Evolutionary conservation across 2,888 invertebrate species (phyloP).

Genomic region (Orchesella flavescens): DNA sequence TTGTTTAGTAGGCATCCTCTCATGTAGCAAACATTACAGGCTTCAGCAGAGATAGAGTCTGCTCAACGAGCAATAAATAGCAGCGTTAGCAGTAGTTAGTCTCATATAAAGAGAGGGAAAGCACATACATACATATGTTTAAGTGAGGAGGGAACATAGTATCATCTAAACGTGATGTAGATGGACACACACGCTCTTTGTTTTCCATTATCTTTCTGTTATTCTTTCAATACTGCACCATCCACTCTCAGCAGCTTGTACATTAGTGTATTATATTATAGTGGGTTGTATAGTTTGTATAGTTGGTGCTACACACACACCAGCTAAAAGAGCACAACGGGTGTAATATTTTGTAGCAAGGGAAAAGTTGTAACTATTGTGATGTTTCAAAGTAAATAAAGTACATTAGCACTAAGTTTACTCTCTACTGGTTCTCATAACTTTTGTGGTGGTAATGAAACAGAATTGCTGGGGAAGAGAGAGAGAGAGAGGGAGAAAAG

Average conservation of each 20-base stretch:
- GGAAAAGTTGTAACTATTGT: background rate
- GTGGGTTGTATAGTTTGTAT: no score
- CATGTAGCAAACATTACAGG: background rate
- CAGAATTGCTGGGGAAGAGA: background rate
- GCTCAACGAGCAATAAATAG: background rate
- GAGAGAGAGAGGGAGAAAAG: no score
- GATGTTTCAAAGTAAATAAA: background rate
- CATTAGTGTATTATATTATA: no score
- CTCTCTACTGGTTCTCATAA: background rate
- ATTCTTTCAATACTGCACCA: no score
- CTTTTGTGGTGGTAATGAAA: slow-evolving; percentile 1
- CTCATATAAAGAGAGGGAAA: background rate
- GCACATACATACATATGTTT: no score
- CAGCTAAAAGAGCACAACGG: no score
- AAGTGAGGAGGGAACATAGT: no score
- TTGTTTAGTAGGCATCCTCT: background rate
- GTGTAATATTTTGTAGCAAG: no score
- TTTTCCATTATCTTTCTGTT: background rate
- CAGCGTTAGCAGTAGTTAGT: background rate
- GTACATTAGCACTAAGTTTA: background rate
- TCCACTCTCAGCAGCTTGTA: no score
- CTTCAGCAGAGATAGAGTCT: background rate
- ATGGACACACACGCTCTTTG: background rate
- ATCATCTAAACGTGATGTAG: no score
- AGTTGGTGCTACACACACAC: no score